Evolutionary conservation across 2,888 invertebrate species (phyloP).

Genomic region (Zele albiditarsus): DNA sequence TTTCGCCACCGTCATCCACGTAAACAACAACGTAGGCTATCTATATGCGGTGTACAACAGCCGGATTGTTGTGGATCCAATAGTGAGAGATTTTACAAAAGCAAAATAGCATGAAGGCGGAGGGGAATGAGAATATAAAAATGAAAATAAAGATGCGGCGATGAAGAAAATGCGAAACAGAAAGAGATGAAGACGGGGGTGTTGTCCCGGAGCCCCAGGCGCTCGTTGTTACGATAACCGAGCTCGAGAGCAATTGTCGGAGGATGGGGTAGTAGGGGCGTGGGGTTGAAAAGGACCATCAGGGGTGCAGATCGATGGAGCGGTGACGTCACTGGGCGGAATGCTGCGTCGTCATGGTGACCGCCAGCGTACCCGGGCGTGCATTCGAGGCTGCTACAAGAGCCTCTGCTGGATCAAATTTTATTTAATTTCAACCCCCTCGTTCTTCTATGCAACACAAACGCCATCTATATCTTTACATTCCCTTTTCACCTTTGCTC

Average conservation of each 20-base stretch:
- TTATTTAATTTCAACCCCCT: constrained; percentile 42
- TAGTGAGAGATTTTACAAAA: background rate
- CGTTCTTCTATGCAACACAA: background rate
- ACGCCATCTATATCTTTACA: background rate
- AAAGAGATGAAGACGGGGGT: constrained; percentile 35
- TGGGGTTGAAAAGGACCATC: constrained; percentile 12
- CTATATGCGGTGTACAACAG: background rate
- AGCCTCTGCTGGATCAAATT: constrained; percentile 43
- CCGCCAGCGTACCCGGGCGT: constrained; percentile 72
- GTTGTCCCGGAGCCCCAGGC: constrained; percentile 34
- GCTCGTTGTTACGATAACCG: constrained; percentile 33
- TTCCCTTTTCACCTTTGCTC: constrained; percentile 5
- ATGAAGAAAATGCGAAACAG: constrained; percentile 48
- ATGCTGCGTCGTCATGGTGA: constrained; percentile 72
- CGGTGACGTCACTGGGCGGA: constrained; percentile 72
- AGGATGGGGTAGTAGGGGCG: constrained; percentile 22
- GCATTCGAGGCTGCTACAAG: constrained; percentile 42
- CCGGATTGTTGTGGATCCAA: background rate
- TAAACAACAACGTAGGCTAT: background rate
- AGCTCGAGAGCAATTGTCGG: constrained; percentile 36
- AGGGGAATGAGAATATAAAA: constrained; percentile 29
- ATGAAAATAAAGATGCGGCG: constrained; percentile 45
- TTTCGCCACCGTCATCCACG: too few species aligned
- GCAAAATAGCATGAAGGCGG: background rate
- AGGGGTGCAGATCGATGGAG: constrained; percentile 69